Base-by-base conservation (phyloP, 2,888 invertebrate species). In the Leptarthrus brevirostris region DNA sequence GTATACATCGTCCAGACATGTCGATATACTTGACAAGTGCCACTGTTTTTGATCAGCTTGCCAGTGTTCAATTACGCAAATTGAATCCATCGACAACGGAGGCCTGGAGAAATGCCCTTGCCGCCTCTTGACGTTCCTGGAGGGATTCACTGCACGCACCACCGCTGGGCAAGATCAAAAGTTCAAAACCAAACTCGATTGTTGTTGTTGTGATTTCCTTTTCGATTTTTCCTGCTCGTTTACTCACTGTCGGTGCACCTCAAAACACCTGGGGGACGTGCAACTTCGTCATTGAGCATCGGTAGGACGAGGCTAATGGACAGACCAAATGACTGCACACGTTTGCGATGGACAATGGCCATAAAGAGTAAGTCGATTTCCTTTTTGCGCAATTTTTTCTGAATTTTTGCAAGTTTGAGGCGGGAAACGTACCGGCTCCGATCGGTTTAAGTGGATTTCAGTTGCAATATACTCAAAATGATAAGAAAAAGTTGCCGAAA, bases 41-140 rank as follows among this genome's bases (percentile, higher is more conserved):
- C 44, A 64, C 44, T 64, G 64, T 64, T 64, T 44, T 64, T 34
- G 64, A 64, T 64, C 64, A 64, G 64, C 44, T 44, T 64, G 44
- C 64, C 64, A 44, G 44, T 64, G 64, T 64, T 64, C 64, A 64
- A 64, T 64, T 64, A 64, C 64, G 64, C 64, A 64, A 64, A 64
- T 64, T 64, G 47, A 64, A 64, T 64, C 64, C 64, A 47, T 22
- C 64, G 24, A 22, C 24, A 40, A 12, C 12, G 12, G 40, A 40
- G 40, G 40, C 40, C n/a, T 40, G n/a, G 40, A 40, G 40, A 40
- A 40, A 40, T 6, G n/a, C 40, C n/a, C 40, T 40, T 12, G 40
- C 40, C 40, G 6, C 8, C 40, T 12, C 8, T 12, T 12, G 12
- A 12, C 40, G 40, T n/a, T 40, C 40, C 40, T 40, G n/a, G 40